Conservation (phyloP, 2,797 vertebrate species). For the Microctenopoma stevenorrisi region DNA sequence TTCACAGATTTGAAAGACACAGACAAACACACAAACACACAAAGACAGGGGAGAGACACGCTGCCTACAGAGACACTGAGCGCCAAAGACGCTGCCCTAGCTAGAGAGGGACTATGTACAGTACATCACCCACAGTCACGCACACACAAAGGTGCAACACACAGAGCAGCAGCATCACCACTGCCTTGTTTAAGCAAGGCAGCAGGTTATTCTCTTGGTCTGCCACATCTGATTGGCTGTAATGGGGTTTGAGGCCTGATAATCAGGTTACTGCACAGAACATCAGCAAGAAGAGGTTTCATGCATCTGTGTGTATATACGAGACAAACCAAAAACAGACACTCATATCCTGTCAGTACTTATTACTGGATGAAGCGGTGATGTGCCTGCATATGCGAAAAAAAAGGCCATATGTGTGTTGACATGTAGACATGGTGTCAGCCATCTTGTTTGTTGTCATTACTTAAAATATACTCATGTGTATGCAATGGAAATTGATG, state of each 20-base stretch:
- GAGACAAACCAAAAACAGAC: constrained; percentile 56
- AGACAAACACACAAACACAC: too few species aligned
- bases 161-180: constrained; percentile 4
- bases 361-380: constrained; percentile 49
- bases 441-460: constrained; percentile 46
- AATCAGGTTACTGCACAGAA: constrained; percentile 68
- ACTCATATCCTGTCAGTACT: constrained; percentile 55
- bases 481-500: constrained; percentile 24
- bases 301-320: constrained; percentile 36
- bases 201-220: constrained; percentile 40
- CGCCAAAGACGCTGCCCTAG: neutral
- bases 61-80: too few species aligned
- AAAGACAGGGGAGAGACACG: too few species aligned
- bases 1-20: too few species aligned
- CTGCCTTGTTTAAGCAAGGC: constrained; percentile 51
- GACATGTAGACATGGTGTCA: constrained; percentile 36
- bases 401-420: constrained; percentile 6
- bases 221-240: constrained; percentile 71
- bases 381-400: constrained; percentile 32
- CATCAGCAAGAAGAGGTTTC: constrained; percentile 43
- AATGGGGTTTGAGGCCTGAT: constrained; percentile 73
- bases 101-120: neutral
- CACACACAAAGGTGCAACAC: constrained; percentile 17
- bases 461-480: constrained; percentile 32
- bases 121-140: neutral